Evolutionary conservation across 2,113 vertebrate species (phyloP).

Genomic region (Speoplatyrhinus poulsoni): DNA sequence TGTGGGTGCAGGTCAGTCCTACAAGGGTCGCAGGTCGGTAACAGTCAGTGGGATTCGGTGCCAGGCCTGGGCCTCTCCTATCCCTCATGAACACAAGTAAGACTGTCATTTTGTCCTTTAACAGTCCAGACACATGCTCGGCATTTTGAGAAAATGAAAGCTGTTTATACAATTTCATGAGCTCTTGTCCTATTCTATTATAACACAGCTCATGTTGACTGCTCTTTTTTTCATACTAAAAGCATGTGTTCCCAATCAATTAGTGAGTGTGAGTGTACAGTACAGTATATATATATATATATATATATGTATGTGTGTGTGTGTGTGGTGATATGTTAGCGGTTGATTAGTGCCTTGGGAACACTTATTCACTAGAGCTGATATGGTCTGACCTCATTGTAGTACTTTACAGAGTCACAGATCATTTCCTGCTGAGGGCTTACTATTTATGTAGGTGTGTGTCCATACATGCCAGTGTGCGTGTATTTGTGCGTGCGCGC

Average conservation of each 20-base stretch:
- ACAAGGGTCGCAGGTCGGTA: constrained; percentile 87
- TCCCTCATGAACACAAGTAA: constrained; percentile 98
- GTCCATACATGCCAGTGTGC: neutral
- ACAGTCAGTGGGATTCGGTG: constrained; percentile 89
- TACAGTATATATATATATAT: neutral
- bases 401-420: constrained; percentile 51
- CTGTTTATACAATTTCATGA: neutral
- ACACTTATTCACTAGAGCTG: constrained; percentile 61
- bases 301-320: constrained; percentile 1
- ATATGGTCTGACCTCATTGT: constrained; percentile 55
- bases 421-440: constrained; percentile 61
- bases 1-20: constrained; percentile 88
- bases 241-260: constrained; percentile 47
- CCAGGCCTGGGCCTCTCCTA: constrained; percentile 93
- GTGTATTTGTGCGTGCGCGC: constrained; percentile 3
- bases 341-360: constrained; percentile 67
- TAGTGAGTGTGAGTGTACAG: constrained; percentile 23
- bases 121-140: neutral
- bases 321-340: constrained; percentile 51
- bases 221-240: constrained; percentile 15
- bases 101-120: constrained; percentile 41
- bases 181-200: neutral
- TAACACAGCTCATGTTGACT: neutral
- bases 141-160: neutral
- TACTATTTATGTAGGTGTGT: constrained; percentile 49